Conservation (phyloP, 2,113 vertebrate genomes). For the Prochilodus magdalenae region DNA sequence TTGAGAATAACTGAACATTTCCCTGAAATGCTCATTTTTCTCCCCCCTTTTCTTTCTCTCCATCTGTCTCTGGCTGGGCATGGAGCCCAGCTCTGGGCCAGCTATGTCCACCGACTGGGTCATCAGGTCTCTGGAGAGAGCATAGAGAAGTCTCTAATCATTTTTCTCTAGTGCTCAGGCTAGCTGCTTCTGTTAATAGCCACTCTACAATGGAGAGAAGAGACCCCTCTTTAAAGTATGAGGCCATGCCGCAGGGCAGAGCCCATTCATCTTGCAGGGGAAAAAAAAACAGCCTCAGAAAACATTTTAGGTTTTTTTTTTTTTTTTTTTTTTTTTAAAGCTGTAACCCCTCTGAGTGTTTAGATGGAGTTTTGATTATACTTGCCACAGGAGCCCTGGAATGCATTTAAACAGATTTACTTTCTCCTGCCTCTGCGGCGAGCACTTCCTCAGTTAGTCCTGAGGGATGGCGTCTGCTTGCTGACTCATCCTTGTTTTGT, state of each 20-base stretch:
- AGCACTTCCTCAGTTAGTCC: not conserved
- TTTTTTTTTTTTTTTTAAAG: constrained; percentile 8
- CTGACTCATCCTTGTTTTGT: not conserved
- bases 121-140: not conserved
- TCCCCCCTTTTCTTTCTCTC: not conserved
- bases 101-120: constrained; percentile 10
- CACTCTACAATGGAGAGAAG: constrained; percentile 28
- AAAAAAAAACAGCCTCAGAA: constrained; percentile 18
- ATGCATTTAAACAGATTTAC: constrained; percentile 25
- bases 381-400: not conserved
- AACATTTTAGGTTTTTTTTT: no score
- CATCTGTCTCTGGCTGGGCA: not conserved
- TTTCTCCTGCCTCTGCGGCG: not conserved
- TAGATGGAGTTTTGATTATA: constrained; percentile 43
- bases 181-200: constrained; percentile 38
- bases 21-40: not conserved
- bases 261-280: constrained; percentile 37
- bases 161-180: constrained; percentile 25
- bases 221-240: constrained; percentile 20
- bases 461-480: not conserved
- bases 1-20: not conserved
- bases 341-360: constrained; percentile 17
- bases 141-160: constrained; percentile 27
- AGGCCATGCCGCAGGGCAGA: constrained; percentile 1
- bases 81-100: not conserved